These are phyloP conservation scores for Hippopotamus amphibius DNA, from an alignment of 2,113 vertebrate species.

Conservation along the genomic window DNA sequence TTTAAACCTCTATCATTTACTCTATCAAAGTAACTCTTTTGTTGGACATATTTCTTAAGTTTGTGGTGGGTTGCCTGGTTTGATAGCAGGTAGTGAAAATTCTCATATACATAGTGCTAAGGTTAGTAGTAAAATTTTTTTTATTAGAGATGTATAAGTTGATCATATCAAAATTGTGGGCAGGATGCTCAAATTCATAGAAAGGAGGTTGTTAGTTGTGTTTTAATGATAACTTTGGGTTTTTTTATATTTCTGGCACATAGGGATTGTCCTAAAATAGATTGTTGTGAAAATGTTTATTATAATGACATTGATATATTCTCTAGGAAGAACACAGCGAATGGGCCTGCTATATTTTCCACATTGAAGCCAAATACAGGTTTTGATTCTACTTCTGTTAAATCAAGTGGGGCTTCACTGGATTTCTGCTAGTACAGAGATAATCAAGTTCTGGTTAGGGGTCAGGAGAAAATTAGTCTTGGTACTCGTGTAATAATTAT, in stretches of 20 bases:
- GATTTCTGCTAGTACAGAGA: neutral
- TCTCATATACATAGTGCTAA: neutral
- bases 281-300: neutral
- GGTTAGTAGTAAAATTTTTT: neutral
- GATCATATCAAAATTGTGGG: conserved; percentile 3
- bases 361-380: neutral
- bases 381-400: neutral
- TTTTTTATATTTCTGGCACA: fast-evolving
- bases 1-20: too few species aligned
- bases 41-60: too few species aligned
- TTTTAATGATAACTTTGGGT: neutral
- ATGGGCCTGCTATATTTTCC: neutral
- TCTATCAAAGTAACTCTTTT: too few species aligned
- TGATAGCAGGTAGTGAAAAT: too few species aligned
- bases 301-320: neutral
- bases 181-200: conserved; percentile 1
- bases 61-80: too few species aligned
- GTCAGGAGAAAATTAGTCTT: neutral
- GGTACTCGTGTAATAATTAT: neutral
- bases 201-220: fast-evolving
- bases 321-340: neutral
- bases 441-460: neutral
- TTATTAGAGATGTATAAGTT: conserved; percentile 28
- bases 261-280: fast-evolving
- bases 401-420: fast-evolving